These are phyloP conservation scores for Buceros bicornis DNA, from an alignment of 2,797 vertebrate species.

Conservation along the genomic window DNA sequence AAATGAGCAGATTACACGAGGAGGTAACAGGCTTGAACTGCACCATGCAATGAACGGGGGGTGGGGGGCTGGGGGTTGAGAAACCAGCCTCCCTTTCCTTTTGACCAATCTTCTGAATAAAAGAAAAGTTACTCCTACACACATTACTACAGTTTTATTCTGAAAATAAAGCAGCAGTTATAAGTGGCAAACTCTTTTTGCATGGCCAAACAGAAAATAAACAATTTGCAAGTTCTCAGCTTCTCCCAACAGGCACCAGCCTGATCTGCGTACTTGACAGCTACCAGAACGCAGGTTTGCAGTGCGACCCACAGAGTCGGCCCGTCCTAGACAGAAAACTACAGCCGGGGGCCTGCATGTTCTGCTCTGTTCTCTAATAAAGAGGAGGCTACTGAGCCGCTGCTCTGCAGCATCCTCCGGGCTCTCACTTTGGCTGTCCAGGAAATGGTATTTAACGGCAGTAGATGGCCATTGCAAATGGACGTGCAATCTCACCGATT, in stretches of 20 bases:
- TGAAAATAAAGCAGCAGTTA: neutral
- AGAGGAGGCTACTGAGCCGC: neutral
- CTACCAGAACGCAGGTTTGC: neutral
- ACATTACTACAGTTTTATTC: neutral
- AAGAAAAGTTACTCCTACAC: neutral
- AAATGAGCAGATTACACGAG: conserved; percentile 68
- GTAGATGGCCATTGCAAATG: neutral
- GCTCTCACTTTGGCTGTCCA: neutral
- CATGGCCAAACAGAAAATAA: neutral
- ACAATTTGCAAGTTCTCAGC: neutral
- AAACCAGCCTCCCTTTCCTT: neutral
- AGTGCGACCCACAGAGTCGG: neutral
- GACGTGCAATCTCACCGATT: neutral
- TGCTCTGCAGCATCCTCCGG: neutral
- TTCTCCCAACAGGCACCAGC: neutral
- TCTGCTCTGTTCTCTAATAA: neutral
- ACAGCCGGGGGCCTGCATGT: accelerated
- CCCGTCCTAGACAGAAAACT: accelerated
- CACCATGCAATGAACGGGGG: neutral
- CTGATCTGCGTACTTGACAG: neutral
- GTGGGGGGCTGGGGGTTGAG: neutral
- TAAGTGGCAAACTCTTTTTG: neutral
- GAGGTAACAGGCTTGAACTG: conserved; percentile 58
- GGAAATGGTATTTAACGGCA: neutral
- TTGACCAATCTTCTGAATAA: neutral